phyloP scores from a whole-genome alignment of 1,140 invertebrate genomes.

The Galleria mellonella region DNA sequence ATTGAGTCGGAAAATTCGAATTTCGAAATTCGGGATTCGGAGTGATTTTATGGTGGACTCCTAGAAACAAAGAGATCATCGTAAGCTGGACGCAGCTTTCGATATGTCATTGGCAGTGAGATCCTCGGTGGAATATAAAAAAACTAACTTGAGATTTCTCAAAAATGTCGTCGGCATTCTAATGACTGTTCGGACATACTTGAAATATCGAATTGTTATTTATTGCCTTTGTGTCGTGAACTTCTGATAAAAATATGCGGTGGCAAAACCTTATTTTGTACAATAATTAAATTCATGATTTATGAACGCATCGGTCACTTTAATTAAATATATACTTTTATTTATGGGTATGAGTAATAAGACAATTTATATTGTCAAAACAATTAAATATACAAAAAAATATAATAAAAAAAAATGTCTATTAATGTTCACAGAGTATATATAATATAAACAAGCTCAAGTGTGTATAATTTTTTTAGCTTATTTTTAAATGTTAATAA shows the following conservation, averaged over 20 bases:
- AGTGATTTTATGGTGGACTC: no score
- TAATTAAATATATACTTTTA: conserved; percentile 12
- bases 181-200: conserved; percentile 46
- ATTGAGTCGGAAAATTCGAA: no score
- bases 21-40: no score
- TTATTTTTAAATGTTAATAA: no score
- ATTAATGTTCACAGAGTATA: no score
- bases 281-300: conserved; percentile 48
- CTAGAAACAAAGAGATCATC: conserved; percentile 15
- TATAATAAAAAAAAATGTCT: no score
- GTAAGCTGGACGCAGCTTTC: conserved; percentile 12
- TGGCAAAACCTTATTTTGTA: conserved; percentile 20
- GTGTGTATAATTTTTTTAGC: no score
- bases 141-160: conserved; percentile 26
- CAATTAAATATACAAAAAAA: no score
- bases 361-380: no score
- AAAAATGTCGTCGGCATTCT: conserved; percentile 54
- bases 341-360: no score
- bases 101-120: conserved; percentile 26
- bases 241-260: conserved; percentile 13
- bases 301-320: conserved; percentile 22
- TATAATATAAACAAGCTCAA: no score
- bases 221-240: conserved; percentile 53
- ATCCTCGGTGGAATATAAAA: conserved; percentile 34
- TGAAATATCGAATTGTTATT: conserved; percentile 54